Base-by-base conservation (phyloP, 2,888 invertebrate genomes). In the Geophilus truncorum region DNA sequence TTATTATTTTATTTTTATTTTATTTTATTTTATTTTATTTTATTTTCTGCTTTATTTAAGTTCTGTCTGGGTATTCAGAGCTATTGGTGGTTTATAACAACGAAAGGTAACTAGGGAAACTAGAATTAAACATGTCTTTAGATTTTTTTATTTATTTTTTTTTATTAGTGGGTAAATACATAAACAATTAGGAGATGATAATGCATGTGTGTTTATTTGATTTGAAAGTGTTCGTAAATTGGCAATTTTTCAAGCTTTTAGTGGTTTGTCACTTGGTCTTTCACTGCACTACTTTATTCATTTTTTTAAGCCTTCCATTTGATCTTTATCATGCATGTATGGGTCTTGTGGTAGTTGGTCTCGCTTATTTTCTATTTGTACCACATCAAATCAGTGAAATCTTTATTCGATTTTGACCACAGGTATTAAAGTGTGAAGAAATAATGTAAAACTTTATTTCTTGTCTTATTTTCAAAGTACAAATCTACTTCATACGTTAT, bases 181-280 rank as follows among this genome's bases (percentile, higher is more conserved):
- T 51, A 51, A 51, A 51, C 51, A 51, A 6, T 32, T 51, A 70
- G 70, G 25, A 25, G 28, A 70, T 9, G 28, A 51, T 51, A 70
- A 70, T 70, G 70, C 70, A 70, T 70, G 70, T 70, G 70, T 70
- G 28, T 70, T 10, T 70, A 28, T 28, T 70, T 70, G 70, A 25
- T 28, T 70, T 70, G 1, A 70, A 28, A 70, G 70, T 70, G 70
- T 70, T 25, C 28, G 70, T 70, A 70, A 25, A 28, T 70, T 25
- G n/a, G n/a, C n/a, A n/a, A 70, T 15, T 70, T 70, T 70, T 70
- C 25, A 28, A 70, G 28, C 25, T 28, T 70, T 23, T 70, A 70
- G 70, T 70, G 70, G 70, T 70, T 70, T 70, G 70, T 70, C 70
- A 70, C 70, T 70, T 70, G 70, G 70, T 70, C 70, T 70, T 70